phyloP scores from a whole-genome alignment of 2,888 invertebrate genomes.

The Zootermopsis nevadensis region DNA sequence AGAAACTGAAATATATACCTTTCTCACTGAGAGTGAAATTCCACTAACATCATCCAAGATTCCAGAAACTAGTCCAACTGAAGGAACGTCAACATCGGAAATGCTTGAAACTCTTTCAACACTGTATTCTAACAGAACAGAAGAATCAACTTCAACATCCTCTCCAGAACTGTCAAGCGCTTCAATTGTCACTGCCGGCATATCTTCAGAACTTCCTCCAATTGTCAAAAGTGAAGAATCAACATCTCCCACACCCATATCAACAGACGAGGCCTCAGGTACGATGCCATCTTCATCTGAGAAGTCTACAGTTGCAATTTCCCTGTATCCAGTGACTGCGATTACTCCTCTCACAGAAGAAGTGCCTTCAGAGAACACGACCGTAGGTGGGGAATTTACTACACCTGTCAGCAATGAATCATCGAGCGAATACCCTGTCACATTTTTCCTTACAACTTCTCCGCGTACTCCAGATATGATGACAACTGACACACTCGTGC shows the following conservation, averaged over 20 bases:
- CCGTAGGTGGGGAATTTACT: background rate
- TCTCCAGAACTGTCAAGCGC: background rate
- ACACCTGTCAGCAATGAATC: background rate
- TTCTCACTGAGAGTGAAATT: background rate
- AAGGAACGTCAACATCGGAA: background rate
- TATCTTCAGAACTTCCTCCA: background rate
- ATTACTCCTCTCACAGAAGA: background rate
- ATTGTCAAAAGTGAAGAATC: background rate
- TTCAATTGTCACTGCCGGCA: background rate
- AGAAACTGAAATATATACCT: background rate
- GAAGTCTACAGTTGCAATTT: background rate
- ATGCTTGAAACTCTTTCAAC: background rate
- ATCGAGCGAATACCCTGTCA: background rate
- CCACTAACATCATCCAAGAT: background rate
- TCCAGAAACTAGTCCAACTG: background rate
- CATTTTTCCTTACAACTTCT: background rate
- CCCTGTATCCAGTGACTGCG: background rate
- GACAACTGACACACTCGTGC: background rate
- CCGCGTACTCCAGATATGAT: background rate
- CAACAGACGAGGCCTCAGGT: background rate
- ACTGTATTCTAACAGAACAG: conserved; percentile 4
- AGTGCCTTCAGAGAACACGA: conserved; percentile 6
- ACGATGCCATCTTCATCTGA: background rate
- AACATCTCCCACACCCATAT: background rate
- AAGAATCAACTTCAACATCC: background rate